Conservation (phyloP, 2,797 vertebrate genomes). For the Gymnothorax reevesii region DNA sequence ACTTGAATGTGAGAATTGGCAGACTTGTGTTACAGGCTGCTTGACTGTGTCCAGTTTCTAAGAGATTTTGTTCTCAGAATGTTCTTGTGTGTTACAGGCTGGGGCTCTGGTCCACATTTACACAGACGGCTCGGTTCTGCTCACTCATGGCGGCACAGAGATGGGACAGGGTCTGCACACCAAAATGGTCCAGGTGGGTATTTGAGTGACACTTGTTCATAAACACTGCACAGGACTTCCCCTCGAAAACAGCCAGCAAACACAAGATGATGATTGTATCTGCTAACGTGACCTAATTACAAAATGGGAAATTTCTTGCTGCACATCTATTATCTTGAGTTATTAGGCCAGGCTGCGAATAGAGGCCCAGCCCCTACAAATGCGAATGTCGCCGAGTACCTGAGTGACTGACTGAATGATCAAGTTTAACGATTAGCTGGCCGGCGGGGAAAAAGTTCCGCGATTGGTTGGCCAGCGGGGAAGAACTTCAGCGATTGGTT, state of each 20-base stretch:
- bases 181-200: conserved; percentile 89
- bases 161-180: conserved; percentile 98
- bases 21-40: no score
- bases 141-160: conserved; percentile 92
- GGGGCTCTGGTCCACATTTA: conserved; percentile 91
- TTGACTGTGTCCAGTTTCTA: background rate
- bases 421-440: no score
- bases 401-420: no score
- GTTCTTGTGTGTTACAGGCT: conserved; percentile 65
- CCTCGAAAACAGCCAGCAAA: background rate
- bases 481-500: no score
- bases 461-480: no score
- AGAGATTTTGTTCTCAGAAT: background rate
- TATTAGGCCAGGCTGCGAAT: no score
- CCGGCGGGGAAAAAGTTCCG: no score
- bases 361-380: no score
- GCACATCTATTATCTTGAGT: no score
- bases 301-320: background rate
- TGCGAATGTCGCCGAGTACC: no score
- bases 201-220: background rate
- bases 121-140: conserved; percentile 89
- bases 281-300: background rate
- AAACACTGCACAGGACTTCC: background rate
- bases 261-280: background rate
- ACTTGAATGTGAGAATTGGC: no score